A percentile compares a stretch with the other conserved stretches of the same genome.
Conservation (phyloP, 2,888 invertebrate genomes). For the Mimas tiliae region DNA sequence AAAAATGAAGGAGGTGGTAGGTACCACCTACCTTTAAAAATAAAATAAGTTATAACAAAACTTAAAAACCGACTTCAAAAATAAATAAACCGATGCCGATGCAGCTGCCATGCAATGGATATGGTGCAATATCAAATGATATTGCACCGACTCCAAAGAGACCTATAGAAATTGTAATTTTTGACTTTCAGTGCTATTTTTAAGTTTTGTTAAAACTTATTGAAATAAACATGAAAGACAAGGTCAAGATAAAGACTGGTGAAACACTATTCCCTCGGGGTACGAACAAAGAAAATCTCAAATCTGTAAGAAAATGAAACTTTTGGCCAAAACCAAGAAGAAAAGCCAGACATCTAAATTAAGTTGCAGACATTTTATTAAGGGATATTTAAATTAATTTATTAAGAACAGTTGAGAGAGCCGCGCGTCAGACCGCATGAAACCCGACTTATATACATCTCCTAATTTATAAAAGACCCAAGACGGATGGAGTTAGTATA, state of each 20-base stretch:
- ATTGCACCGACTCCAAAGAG: too few species aligned
- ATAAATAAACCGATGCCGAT: too few species aligned
- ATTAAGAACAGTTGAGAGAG: constrained; percentile 39
- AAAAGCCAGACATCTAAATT: constrained; percentile 18
- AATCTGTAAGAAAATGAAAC: background rate
- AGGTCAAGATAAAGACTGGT: background rate
- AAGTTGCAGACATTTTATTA: constrained; percentile 28
- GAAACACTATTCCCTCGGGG: background rate
- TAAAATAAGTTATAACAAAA: too few species aligned
- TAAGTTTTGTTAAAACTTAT: too few species aligned
- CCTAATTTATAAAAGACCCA: constrained; percentile 69
- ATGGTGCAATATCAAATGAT: too few species aligned
- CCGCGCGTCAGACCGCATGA: constrained; percentile 54
- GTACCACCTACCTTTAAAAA: too few species aligned
- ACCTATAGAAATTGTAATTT: too few species aligned
- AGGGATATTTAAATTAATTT: constrained; percentile 54
- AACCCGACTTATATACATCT: constrained; percentile 52
- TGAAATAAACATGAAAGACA: too few species aligned
- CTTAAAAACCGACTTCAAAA: too few species aligned
- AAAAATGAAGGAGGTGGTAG: too few species aligned
- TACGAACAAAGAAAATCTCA: background rate
- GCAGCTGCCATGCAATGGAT: too few species aligned
- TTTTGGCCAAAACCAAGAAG: background rate
- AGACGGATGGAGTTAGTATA: constrained; percentile 78
- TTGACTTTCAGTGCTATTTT: too few species aligned